These are phyloP conservation scores for Eurystomus gularis DNA, from an alignment of 2,113 vertebrate species.

Conservation along the genomic window DNA sequence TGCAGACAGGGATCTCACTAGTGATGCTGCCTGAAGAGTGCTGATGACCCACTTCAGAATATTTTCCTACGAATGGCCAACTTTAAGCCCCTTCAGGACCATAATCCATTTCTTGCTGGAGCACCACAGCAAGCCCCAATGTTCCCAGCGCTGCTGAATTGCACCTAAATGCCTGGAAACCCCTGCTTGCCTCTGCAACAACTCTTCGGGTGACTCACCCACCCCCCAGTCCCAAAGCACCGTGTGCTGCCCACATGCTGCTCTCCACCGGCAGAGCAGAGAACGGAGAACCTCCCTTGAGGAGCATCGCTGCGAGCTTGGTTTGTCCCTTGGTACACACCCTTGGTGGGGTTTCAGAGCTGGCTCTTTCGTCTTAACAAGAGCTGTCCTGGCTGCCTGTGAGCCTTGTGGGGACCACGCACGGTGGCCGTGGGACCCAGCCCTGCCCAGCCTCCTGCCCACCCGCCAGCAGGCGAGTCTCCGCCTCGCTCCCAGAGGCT, in stretches of 20 bases:
- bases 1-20: background rate
- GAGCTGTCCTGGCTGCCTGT: background rate
- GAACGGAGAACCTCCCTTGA: accelerated
- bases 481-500: background rate
- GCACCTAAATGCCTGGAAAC: background rate
- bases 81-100: background rate
- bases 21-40: background rate
- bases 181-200: background rate
- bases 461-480: background rate
- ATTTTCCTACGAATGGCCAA: background rate
- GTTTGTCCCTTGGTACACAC: accelerated
- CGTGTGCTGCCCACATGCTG: background rate
- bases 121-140: accelerated
- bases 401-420: accelerated
- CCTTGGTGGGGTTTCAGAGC: accelerated
- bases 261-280: background rate
- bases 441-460: background rate
- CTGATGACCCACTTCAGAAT: background rate
- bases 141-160: background rate
- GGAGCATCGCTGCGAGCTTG: background rate
- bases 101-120: background rate
- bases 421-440: accelerated
- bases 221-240: background rate
- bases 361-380: background rate
- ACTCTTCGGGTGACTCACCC: background rate